Evolutionary conservation across 2,797 vertebrate species (phyloP).

Genomic region (Rachycentron canadum): DNA sequence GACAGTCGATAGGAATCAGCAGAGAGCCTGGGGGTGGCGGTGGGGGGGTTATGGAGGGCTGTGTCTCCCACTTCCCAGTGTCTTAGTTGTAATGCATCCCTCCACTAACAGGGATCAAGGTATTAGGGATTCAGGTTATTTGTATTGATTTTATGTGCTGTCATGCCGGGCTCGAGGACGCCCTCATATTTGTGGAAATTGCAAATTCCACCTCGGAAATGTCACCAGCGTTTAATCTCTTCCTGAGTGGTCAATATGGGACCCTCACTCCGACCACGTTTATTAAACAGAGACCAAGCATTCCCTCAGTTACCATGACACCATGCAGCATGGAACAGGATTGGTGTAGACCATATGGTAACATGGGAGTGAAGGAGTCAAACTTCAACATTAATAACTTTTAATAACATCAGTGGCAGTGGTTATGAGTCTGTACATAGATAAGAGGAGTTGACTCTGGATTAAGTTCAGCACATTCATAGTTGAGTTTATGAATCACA

Average conservation of each 20-base stretch:
- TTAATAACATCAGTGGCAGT: constrained; percentile 61
- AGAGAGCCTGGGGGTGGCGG: constrained; percentile 71
- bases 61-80: constrained; percentile 84
- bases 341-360: constrained; percentile 64
- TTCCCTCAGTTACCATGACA: constrained; percentile 83
- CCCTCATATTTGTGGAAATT: constrained; percentile 98
- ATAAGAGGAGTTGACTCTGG: constrained; percentile 57
- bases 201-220: constrained; percentile 99
- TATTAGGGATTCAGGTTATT: constrained; percentile 99
- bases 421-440: constrained; percentile 59
- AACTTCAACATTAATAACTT: constrained; percentile 80
- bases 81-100: constrained; percentile 93
- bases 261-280: constrained; percentile 82
- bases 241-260: constrained; percentile 91
- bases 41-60: constrained; percentile 70
- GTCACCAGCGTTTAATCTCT: constrained; percentile 98
- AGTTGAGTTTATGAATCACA: constrained; percentile 12
- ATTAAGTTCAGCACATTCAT: constrained; percentile 51
- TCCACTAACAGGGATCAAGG: constrained; percentile 98
- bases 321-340: constrained; percentile 27
- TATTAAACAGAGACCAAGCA: constrained; percentile 89
- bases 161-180: constrained; percentile 92
- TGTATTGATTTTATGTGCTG: constrained; percentile 99
- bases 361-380: constrained; percentile 74
- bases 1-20: constrained; percentile 91